Evolutionary conservation across 2,113 vertebrate species (phyloP), one percentile per base, ranked within the genome.

Genomic region (Sturnus vulgaris): DNA sequence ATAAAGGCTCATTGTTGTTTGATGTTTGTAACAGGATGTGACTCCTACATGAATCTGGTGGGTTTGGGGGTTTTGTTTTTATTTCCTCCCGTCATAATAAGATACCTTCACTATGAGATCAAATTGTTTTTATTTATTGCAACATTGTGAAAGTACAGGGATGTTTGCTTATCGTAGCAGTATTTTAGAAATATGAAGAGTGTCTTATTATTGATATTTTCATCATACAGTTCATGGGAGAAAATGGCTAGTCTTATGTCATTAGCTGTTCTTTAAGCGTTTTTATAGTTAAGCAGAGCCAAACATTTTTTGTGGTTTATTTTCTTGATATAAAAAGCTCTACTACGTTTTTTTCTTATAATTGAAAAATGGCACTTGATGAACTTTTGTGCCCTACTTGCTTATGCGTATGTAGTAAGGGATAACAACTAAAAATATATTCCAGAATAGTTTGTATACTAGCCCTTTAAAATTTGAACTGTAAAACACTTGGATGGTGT

Each of bases 1-100:
- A 95, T 97, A 97, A 97, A 97, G 91, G 93, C 95, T 97, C 93
- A 95, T 97, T 98, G 95, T 97, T 97, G 90, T 98, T 97, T 98
- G 97, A 94, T 96, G 79, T 96, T 98, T 97, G 92, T 92, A 97
- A 97, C 96, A 97, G 97, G 92, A 93, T 95, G 86, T 95, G 94
- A 95, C 97, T 98, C 96, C 96, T 97, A 85, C 82, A 44, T 5
- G 63, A 96, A 93, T 91, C 78, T 96, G 65, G 90, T 96, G 95
- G 95, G 92, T 96, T 96, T 96, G 94, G 92, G 78, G 13, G 50
- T 60, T 96, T 93, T 96, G 68, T 96, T 73, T 1, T 76, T 96
- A 75, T 85, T 82, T 85, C 81, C 86, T 75, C 57, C 52, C 19
- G 28, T 94, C 91, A 50, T 87, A 50, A 79, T 95, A 85, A 82